These are phyloP conservation scores for Tapirus terrestris DNA, from an alignment of 2,113 vertebrate species.

Conservation along the genomic window DNA sequence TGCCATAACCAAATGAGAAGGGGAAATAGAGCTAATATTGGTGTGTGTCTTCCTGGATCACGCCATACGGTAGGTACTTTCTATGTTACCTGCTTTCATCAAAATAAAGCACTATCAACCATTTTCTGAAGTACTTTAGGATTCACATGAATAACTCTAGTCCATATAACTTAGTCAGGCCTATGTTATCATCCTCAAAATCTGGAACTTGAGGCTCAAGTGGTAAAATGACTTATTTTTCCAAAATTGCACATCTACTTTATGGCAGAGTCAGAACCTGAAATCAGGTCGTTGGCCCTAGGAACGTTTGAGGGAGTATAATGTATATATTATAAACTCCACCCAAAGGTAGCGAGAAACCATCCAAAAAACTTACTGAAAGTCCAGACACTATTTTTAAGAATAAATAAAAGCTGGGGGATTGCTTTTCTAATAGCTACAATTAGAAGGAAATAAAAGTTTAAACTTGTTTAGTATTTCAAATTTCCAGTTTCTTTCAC, in stretches of 20 bases:
- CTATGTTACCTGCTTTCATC: background rate
- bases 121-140: background rate
- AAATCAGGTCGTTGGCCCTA: background rate
- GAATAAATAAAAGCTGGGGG: background rate
- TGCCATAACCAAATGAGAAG: background rate
- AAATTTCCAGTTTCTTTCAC: conserved; percentile 9
- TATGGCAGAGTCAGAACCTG: background rate
- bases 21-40: background rate
- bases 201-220: background rate
- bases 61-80: background rate
- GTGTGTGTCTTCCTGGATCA: background rate
- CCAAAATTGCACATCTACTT: background rate
- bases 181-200: background rate
- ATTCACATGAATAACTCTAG: background rate
- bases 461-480: background rate
- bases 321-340: background rate
- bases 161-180: background rate
- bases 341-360: background rate
- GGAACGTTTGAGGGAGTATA: background rate
- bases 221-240: background rate
- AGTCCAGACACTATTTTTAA: background rate
- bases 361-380: background rate
- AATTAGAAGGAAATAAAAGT: background rate
- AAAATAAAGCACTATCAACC: background rate
- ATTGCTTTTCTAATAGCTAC: background rate